Base-by-base conservation (phyloP, 2,113 vertebrate genomes). In the Entelurus aequoreus region DNA sequence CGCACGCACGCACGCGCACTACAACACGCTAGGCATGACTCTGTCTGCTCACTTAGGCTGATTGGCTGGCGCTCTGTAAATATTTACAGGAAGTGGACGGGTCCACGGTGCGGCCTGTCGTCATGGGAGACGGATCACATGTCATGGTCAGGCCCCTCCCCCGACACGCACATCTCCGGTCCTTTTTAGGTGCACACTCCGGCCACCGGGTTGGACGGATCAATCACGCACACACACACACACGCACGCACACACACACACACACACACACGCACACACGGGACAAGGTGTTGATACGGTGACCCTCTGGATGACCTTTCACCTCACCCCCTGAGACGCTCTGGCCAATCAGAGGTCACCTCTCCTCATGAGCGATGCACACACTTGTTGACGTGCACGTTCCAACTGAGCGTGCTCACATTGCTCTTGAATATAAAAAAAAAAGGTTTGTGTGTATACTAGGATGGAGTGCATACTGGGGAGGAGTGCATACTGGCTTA, bases 51-150 rank as follows among this genome's bases (percentile, higher is more conserved):
- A 10, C 35, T 69, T 63, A 56, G 65, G 71, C 28, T 28, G 28
- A 87, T 84, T 84, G 81, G 85, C 46, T 19, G 28, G 28, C 9
- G 2, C 72, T 86, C 65, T 86, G 78, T 87, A 88, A 88, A 88
- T 88, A 88, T 88, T 88, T 88, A 83, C 81, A 85, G 76, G 83
- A 84, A 87, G 74, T 74, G 74, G 84, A 88, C 85, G 80, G 78
- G 81, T 85, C 80, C 76, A 71, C 38, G 77, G 78, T 79, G 74
- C 79, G 51, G 74, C 55, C 81, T 86, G 86, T 88, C 84, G 79
- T 78, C 71, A 76, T 63, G 76, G 76, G 81, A 87, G 86, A 88
- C 81, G 16, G 78, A 88, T 88, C 50, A 75, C 75, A 74, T 76
- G 68, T 77, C 77, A 80, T 86, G 76, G 78, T 57, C 71, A 75